Percentiles rank a stretch among this genome's conserved stretches.
phyloP scores from a whole-genome alignment of 1,140 invertebrate species.

The Aphelenchoides fujianensis region DNA sequence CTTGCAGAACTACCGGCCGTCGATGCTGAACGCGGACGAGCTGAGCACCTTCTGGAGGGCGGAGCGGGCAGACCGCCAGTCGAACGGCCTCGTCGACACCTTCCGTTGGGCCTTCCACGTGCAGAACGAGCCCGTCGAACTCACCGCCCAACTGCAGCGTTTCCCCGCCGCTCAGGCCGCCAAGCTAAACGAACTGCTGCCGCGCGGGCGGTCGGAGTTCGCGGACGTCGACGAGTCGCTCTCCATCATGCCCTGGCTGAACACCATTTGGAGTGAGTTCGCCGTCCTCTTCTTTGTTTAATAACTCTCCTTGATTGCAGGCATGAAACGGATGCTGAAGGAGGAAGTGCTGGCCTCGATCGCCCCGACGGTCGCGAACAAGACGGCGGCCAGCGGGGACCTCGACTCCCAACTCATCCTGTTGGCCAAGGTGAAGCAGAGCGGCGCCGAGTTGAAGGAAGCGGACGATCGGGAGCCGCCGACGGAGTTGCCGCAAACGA shows the following conservation, averaged over 20 bases:
- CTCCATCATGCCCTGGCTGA: not conserved
- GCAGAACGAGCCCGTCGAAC: not conserved
- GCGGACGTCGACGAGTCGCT: not conserved
- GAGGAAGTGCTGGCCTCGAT: not conserved
- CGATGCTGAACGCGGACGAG: not conserved
- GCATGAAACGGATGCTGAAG: not conserved
- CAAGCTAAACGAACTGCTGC: not conserved
- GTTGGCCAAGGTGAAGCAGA: not conserved
- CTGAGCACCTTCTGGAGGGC: not conserved
- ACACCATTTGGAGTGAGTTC: not conserved
- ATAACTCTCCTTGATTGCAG: too few relatives aligned
- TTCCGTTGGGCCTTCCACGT: not conserved
- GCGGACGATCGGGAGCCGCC: too few relatives aligned
- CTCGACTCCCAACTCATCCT: not conserved
- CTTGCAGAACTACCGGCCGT: not conserved
- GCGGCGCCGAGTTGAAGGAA: too few relatives aligned
- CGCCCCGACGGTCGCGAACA: too few relatives aligned
- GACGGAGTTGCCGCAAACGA: too few relatives aligned
- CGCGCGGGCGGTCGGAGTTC: not conserved
- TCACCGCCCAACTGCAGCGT: not conserved
- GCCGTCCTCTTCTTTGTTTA: too few relatives aligned
- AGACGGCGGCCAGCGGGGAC: too few relatives aligned
- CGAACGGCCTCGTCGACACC: not conserved
- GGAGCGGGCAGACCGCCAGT: not conserved
- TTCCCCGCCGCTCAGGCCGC: not conserved